Conservation (phyloP, 2,113 vertebrate genomes). For the Myanophis thanlyinensis region DNA sequence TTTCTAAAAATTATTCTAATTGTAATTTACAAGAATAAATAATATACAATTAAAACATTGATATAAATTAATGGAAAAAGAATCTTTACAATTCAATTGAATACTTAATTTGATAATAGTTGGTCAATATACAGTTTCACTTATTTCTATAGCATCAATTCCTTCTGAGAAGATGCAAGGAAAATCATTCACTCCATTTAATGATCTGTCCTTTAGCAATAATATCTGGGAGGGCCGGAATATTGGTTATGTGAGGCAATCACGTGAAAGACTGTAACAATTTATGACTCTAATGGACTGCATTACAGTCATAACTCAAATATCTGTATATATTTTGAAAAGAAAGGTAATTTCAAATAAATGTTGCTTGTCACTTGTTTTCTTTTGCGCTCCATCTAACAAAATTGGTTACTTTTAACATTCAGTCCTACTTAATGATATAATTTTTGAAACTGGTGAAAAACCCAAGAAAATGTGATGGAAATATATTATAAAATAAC, state of each 20-base stretch:
- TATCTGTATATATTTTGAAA: not conserved
- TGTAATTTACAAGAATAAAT: not conserved
- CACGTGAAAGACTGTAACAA: no score
- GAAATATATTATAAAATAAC: not conserved
- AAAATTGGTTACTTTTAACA: not conserved
- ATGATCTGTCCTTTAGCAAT: not conserved
- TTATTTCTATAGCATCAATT: constrained; percentile 6
- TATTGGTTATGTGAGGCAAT: not conserved
- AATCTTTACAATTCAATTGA: not conserved
- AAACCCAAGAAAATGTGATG: not conserved
- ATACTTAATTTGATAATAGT: constrained; percentile 26
- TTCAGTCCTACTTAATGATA: not conserved
- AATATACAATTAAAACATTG: not conserved
- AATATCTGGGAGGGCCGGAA: not conserved
- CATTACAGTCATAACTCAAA: not conserved
- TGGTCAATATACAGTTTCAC: constrained; percentile 13
- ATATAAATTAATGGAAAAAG: constrained; percentile 13
- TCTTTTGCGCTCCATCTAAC: not conserved
- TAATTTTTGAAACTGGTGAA: not conserved
- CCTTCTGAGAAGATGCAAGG: constrained; percentile 16
- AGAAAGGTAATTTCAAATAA: not conserved
- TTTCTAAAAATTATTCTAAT: not conserved
- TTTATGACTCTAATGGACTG: not conserved
- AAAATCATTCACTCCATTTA: constrained; percentile 5
- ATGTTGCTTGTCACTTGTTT: not conserved